Conservation (phyloP, 2,888 invertebrate genomes). For the Poecilobothrus nobilitatus region DNA sequence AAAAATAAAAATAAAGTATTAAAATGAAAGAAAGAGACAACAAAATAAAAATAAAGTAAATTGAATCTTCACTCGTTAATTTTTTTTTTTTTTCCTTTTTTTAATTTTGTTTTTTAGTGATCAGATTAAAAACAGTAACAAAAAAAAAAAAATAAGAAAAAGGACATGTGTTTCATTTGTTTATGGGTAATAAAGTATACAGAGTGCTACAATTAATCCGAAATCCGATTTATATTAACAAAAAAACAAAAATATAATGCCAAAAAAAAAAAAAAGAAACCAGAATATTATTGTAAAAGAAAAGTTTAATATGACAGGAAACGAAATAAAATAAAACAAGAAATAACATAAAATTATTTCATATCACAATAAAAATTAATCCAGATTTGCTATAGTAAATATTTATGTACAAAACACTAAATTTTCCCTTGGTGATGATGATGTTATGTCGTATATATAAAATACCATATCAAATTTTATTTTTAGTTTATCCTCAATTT, state of each 20-base stretch:
- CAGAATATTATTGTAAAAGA: background rate
- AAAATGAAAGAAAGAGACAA: too few species aligned
- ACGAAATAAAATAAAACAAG: background rate
- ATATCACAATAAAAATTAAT: slow-evolving; percentile 1
- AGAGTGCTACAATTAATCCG: slow-evolving; percentile 1
- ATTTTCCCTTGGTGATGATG: background rate
- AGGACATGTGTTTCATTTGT: slow-evolving; percentile 1
- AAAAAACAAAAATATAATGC: background rate
- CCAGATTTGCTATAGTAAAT: background rate
- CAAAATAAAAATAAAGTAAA: too few species aligned
- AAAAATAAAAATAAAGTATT: background rate
- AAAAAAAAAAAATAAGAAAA: background rate
- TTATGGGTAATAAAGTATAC: slow-evolving; percentile 4
- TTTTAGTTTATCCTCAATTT: too few species aligned
- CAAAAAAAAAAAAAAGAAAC: background rate
- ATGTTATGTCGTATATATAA: background rate
- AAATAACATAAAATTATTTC: background rate
- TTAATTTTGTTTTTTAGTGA: background rate
- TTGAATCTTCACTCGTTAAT: too few species aligned
- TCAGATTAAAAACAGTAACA: background rate
- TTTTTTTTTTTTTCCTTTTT: too few species aligned
- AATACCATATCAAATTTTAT: too few species aligned
- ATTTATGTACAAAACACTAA: slow-evolving; percentile 6
- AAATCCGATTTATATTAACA: background rate
- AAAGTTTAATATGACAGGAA: background rate